phyloP scores from a whole-genome alignment of 2,113 vertebrate species.

The Sminthopsis crassicaudata region DNA sequence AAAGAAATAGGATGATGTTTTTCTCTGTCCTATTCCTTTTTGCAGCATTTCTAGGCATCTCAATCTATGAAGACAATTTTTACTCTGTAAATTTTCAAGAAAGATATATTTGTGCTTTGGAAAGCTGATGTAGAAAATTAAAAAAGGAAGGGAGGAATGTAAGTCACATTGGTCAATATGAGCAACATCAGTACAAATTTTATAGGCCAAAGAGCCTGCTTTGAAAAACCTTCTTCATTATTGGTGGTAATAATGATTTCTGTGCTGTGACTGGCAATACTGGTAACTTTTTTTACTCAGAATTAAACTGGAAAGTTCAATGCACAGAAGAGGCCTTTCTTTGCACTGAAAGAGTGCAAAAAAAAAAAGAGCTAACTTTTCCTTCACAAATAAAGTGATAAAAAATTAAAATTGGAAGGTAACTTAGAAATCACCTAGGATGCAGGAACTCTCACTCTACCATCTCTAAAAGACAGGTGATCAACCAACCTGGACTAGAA shows the following conservation, averaged over 20 bases:
- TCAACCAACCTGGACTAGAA: background rate
- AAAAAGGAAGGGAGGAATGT: background rate
- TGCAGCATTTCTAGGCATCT: background rate
- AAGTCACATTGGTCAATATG: background rate
- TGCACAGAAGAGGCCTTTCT: background rate
- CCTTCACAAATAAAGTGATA: background rate
- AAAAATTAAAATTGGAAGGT: background rate
- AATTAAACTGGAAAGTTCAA: background rate
- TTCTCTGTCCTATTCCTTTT: background rate
- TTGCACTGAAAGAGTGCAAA: background rate
- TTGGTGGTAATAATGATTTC: background rate
- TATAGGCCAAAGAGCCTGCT: background rate
- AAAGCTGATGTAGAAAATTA: background rate
- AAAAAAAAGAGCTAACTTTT: background rate
- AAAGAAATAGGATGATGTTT: constrained; percentile 40
- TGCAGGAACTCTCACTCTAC: background rate
- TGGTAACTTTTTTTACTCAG: background rate
- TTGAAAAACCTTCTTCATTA: background rate
- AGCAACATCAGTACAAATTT: background rate
- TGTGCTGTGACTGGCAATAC: background rate
- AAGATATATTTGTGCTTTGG: background rate
- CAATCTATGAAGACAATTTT: background rate
- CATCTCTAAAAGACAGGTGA: background rate
- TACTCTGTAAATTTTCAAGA: background rate
- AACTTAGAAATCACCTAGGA: background rate